Conservation (phyloP, 2,888 invertebrate species). For the Macrophya annulata region DNA sequence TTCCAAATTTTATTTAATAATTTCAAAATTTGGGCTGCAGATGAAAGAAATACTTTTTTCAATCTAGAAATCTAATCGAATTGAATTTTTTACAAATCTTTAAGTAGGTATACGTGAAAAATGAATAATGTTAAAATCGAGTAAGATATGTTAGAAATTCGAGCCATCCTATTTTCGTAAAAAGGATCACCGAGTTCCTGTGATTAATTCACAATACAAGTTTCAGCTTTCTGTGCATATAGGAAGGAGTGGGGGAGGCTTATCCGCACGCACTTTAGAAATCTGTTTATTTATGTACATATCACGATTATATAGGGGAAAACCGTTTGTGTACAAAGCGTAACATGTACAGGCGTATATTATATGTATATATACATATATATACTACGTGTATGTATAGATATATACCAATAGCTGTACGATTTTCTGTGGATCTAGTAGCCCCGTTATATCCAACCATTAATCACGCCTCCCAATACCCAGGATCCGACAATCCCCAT, state of each 20-base stretch:
- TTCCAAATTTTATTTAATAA: too few relatives aligned
- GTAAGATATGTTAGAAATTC: neutral
- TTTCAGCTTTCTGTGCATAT: neutral
- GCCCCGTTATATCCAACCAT: slow-evolving; percentile 19
- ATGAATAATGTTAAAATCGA: neutral
- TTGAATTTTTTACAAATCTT: too few relatives aligned
- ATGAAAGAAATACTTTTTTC: too few relatives aligned
- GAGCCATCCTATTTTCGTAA: neutral
- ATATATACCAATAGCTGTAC: neutral
- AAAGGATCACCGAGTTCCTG: neutral
- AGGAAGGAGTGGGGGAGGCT: neutral
- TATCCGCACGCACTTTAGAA: neutral
- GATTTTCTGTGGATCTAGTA: slow-evolving; percentile 23
- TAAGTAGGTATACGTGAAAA: too few relatives aligned
- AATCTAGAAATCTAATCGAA: neutral
- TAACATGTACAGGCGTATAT: neutral
- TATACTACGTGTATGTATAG: neutral
- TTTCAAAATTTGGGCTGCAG: too few relatives aligned
- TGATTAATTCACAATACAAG: slow-evolving; percentile 20
- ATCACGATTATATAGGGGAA: neutral
- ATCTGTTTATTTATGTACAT: slow-evolving; percentile 36
- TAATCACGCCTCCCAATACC: slow-evolving; percentile 41
- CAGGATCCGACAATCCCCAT: slow-evolving; percentile 13
- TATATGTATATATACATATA: neutral
- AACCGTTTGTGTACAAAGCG: slow-evolving; percentile 10